phyloP scores from a whole-genome alignment of 2,888 invertebrate species.

The Rhingia rostrata region DNA sequence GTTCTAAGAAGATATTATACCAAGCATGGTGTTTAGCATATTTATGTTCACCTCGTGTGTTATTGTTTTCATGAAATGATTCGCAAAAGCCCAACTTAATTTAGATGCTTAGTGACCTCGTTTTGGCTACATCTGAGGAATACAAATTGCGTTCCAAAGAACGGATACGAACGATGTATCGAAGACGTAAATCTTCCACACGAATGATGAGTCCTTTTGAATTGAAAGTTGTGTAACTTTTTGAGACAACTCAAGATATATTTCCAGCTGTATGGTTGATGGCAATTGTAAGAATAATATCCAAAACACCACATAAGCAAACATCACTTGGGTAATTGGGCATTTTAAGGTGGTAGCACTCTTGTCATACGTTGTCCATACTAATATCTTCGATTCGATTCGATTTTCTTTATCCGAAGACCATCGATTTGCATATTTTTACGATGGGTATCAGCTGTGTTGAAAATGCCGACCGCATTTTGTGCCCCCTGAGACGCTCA shows the following conservation, averaged over 20 bases:
- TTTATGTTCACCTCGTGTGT: conserved; percentile 55
- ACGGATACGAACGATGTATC: conserved; percentile 38
- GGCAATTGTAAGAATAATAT: not conserved
- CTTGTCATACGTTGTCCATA: conserved; percentile 44
- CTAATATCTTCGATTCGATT: conserved; percentile 57
- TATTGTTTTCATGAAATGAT: conserved; percentile 45
- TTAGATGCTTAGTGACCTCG: conserved; percentile 60
- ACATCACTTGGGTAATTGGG: conserved; percentile 33
- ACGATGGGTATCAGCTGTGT: conserved; percentile 68
- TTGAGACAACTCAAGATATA: not conserved
- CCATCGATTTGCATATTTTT: conserved; percentile 64
- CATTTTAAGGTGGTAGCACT: conserved; percentile 57
- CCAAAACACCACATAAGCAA: conserved; percentile 28
- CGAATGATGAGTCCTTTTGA: conserved; percentile 19
- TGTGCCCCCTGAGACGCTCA: conserved; percentile 17
- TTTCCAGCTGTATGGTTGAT: not conserved
- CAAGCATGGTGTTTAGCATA: conserved; percentile 8
- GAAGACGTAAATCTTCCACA: conserved; percentile 28
- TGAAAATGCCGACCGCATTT: conserved; percentile 52
- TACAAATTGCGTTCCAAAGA: conserved; percentile 52
- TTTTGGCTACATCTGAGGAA: conserved; percentile 41
- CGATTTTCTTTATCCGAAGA: conserved; percentile 39
- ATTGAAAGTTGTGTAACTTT: conserved; percentile 50
- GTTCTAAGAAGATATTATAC: not conserved
- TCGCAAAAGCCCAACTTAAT: conserved; percentile 45